A percentile compares a stretch with the other conserved stretches of the same genome.
These are phyloP conservation scores for Epinephelus lanceolatus DNA, from an alignment of 2,113 vertebrate species.

Conservation along the genomic window DNA sequence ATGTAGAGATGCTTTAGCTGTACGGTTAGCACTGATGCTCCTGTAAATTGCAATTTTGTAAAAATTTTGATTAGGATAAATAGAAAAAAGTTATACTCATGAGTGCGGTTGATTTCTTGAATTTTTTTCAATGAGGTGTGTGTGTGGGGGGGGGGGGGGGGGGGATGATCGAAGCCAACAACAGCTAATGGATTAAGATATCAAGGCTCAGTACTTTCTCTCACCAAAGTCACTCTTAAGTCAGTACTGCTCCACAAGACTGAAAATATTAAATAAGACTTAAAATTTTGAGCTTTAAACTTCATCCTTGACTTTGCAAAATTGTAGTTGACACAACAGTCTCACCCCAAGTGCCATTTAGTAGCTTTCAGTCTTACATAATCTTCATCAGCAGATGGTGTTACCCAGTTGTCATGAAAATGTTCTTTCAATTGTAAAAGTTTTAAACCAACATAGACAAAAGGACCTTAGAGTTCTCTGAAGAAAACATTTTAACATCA, in stretches of 20 bases:
- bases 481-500: too few relatives aligned
- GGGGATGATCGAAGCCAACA: too few relatives aligned
- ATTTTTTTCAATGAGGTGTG: too few relatives aligned
- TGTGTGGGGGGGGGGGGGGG: too few relatives aligned
- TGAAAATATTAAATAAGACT: background rate
- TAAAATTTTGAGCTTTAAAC: background rate
- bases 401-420: background rate
- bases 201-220: background rate
- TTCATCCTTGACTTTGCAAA: background rate
- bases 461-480: too few relatives aligned
- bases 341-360: background rate
- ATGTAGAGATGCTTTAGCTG: constrained; percentile 30
- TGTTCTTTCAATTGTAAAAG: too few relatives aligned
- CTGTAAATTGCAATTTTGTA: constrained; percentile 74
- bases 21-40: constrained; percentile 19
- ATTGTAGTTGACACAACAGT: too few relatives aligned
- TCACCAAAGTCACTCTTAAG: background rate
- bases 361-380: background rate
- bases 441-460: too few relatives aligned
- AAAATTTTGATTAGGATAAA: constrained; percentile 47
- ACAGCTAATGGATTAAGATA: background rate
- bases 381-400: background rate
- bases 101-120: background rate
- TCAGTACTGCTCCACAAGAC: background rate
- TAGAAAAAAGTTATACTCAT: constrained; percentile 50